Evolutionary conservation across 2,797 vertebrate species (phyloP).

Genomic region (Hirundo rustica): DNA sequence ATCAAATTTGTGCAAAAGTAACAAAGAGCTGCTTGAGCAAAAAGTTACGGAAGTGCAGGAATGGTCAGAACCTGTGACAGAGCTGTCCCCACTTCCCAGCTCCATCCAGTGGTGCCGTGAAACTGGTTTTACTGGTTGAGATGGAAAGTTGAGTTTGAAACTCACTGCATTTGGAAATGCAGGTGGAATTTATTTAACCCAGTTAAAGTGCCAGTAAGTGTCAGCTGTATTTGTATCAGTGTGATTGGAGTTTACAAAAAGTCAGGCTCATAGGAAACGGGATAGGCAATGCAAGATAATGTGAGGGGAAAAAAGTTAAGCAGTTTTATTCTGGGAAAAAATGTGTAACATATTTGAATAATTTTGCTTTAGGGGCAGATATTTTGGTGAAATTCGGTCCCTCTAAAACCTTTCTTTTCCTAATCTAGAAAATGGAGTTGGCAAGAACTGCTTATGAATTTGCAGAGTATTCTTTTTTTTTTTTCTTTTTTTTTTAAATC

Average conservation of each 20-base stretch:
- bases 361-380: neutral
- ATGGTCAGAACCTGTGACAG: neutral
- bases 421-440: neutral
- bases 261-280: neutral
- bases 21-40: neutral
- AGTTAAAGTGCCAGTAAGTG: neutral
- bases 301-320: fast-evolving
- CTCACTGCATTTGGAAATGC: neutral
- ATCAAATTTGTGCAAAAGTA: neutral
- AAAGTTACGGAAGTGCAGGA: neutral
- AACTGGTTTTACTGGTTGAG: neutral
- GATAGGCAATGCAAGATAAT: neutral
- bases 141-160: neutral
- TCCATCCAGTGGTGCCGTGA: neutral
- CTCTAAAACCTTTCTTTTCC: neutral
- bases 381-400: neutral
- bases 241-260: neutral
- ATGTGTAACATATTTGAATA: neutral
- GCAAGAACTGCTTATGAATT: neutral
- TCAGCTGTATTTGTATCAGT: neutral
- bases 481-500: neutral
- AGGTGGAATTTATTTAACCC: neutral
- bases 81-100: neutral
- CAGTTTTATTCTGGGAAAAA: neutral
- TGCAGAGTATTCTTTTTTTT: neutral